These are phyloP conservation scores for Xiphorhynchus erythropygius DNA, from an alignment of 2,797 vertebrate species.

Conservation along the genomic window DNA sequence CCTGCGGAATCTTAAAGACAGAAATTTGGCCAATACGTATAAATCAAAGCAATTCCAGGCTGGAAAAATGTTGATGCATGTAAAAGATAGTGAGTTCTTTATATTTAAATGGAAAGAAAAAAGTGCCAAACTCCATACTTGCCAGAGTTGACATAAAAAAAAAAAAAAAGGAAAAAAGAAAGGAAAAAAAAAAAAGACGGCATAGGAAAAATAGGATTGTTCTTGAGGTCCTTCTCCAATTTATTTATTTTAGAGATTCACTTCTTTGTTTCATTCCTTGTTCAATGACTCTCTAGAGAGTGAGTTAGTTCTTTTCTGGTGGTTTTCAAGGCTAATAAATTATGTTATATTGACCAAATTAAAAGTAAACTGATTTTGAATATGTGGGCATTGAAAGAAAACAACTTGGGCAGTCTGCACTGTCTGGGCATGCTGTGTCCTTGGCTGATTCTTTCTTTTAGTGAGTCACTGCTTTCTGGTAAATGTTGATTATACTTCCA, in stretches of 20 bases:
- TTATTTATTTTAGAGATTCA: background rate
- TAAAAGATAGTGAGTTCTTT: background rate
- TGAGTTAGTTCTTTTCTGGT: background rate
- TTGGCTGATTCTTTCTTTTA: slow-evolving; percentile 51
- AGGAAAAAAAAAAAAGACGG: background rate
- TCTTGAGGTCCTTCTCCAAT: background rate
- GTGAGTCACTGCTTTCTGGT: slow-evolving; percentile 56
- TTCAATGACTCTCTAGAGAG: background rate
- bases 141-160: background rate
- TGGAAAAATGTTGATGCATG: background rate
- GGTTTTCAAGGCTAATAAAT: background rate
- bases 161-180: background rate
- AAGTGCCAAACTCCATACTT: fast-evolving
- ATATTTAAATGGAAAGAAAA: background rate
- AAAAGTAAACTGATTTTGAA: slow-evolving; percentile 56
- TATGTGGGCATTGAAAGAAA: slow-evolving; percentile 49
- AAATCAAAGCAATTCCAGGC: background rate
- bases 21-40: background rate
- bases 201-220: background rate
- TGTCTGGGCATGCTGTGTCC: slow-evolving; percentile 46
- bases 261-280: background rate
- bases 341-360: background rate
- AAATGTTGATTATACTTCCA: slow-evolving; percentile 28
- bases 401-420: slow-evolving; percentile 39
- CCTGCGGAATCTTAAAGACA: background rate